phyloP scores from a whole-genome alignment of 2,113 vertebrate species.

The Stomatorhinus ivindoensis region DNA sequence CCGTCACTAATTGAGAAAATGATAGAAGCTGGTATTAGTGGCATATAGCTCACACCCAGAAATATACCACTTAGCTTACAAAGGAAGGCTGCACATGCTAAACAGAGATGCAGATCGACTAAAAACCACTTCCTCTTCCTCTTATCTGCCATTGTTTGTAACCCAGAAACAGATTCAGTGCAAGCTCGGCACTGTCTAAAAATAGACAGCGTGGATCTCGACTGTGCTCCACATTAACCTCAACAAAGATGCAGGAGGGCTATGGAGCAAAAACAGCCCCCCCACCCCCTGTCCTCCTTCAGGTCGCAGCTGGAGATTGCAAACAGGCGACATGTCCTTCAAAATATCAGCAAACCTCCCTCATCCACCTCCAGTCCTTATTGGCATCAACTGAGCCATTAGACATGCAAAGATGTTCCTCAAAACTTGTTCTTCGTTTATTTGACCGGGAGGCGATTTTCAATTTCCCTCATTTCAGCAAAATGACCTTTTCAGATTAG shows the following conservation, averaged over 20 bases:
- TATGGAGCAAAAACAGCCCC: neutral
- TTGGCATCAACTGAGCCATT: neutral
- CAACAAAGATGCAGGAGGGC: constrained; percentile 9
- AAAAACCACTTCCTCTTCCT: constrained; percentile 18
- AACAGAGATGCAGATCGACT: neutral
- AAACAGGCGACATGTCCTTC: neutral
- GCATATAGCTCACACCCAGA: neutral
- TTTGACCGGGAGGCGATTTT: neutral
- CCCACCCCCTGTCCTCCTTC: neutral
- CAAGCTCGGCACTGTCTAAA: neutral
- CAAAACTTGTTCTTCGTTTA: neutral
- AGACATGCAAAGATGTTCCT: neutral
- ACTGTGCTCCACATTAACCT: constrained; percentile 11
- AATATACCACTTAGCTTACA: constrained; percentile 3
- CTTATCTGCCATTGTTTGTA: constrained; percentile 20
- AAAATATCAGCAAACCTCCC: neutral
- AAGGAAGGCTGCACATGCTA: neutral
- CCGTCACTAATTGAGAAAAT: neutral
- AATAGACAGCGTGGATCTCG: constrained; percentile 3
- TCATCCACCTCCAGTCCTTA: neutral
- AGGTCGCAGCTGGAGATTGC: neutral
- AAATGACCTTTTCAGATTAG: neutral
- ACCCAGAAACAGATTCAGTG: constrained; percentile 13
- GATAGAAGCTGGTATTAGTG: neutral
- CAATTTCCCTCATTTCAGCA: neutral